Conservation (phyloP, 2,888 invertebrate species). For the Apamea sordens region DNA sequence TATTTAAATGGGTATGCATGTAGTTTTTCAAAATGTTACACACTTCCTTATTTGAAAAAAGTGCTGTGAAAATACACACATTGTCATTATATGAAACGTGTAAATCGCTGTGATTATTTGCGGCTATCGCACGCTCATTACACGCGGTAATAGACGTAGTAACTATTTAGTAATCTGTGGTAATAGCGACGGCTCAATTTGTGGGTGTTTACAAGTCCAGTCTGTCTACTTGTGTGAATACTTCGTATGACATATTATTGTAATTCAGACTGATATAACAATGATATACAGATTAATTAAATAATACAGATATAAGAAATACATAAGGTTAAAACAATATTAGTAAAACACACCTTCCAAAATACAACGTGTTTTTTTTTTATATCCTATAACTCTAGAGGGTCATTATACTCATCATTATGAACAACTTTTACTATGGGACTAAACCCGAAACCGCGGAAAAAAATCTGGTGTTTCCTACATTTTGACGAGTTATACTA, state of each 20-base stretch:
- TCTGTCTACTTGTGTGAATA: conserved; percentile 14
- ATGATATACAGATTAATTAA: background rate
- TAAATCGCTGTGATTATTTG: conserved; percentile 39
- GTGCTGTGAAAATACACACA: conserved; percentile 2
- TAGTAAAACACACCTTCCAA: background rate
- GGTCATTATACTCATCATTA: too few relatives aligned
- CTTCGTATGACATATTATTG: background rate
- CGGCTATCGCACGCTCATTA: conserved; percentile 47
- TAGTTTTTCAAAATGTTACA: background rate
- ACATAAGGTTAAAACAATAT: background rate
- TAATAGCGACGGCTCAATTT: conserved; percentile 45
- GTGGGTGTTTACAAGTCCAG: conserved; percentile 30
- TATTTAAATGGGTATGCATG: background rate
- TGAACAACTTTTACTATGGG: too few relatives aligned
- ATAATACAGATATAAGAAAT: background rate
- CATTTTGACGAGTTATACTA: too few relatives aligned
- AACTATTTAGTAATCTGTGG: too few relatives aligned
- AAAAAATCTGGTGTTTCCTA: too few relatives aligned
- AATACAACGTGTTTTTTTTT: too few relatives aligned
- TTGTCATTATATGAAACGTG: conserved; percentile 22
- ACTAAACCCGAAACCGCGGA: too few relatives aligned
- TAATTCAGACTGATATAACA: background rate
- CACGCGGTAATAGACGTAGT: conserved; percentile 33
- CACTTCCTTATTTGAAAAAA: background rate
- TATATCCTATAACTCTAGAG: too few relatives aligned